Conservation (phyloP, 2,797 vertebrate species). For the Uromys caudimaculatus region DNA sequence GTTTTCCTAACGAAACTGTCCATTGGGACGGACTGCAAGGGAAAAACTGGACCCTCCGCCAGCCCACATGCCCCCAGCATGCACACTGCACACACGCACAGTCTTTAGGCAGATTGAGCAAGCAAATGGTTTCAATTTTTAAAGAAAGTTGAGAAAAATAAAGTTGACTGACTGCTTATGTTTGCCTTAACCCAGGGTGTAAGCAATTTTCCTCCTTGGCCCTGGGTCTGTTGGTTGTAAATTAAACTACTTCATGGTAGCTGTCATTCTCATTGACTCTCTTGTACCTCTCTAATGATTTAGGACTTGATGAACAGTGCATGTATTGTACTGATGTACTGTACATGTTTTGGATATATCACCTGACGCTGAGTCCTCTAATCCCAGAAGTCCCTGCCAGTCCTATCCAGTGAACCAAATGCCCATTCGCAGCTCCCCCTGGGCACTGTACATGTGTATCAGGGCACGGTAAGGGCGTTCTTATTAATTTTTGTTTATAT, state of each 20-base stretch:
- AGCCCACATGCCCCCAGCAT: neutral
- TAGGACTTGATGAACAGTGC: neutral
- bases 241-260: neutral
- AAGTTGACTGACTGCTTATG: neutral
- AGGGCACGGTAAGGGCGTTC: neutral
- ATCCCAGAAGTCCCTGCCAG: neutral
- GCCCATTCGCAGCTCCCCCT: neutral
- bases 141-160: neutral
- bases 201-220: neutral
- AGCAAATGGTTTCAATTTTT: conserved; percentile 18
- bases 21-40: neutral
- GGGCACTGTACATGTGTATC: neutral
- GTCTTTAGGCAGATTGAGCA: neutral
- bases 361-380: neutral
- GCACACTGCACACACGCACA: neutral
- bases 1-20: neutral
- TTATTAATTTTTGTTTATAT: neutral
- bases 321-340: neutral
- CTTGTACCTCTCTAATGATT: neutral
- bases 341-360: neutral
- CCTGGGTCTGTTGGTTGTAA: neutral
- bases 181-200: conserved; percentile 25
- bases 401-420: neutral
- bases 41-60: neutral
- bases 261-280: neutral